Base-by-base conservation (phyloP, 2,888 invertebrate genomes). In the Bombylius major region DNA sequence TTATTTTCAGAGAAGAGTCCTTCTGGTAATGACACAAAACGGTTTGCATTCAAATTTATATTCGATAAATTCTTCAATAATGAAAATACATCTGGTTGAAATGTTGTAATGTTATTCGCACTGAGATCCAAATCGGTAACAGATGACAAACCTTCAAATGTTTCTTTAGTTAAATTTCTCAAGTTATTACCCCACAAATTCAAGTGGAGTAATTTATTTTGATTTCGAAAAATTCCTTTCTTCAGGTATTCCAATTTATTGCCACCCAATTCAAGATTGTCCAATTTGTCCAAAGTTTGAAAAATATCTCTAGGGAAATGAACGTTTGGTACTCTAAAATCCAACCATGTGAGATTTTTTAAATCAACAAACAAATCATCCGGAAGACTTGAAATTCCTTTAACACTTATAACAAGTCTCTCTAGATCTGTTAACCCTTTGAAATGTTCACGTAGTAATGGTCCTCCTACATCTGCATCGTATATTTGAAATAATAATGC, bases 121-220 rank as follows among this genome's bases (percentile, higher is more conserved):
- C 83, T 82, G 55, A 91, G 69, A 72, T 87, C 86, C 58, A 91
- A 75, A 60, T 79, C 79, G 63, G 78, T 76, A 5, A 90, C 73
- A 0, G 80, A 79, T 39, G 77, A 72, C 4, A 84, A 77, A 50
- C 83, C 80, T 39, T 79, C 78, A 65, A 88, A 86, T 58, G 81
- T 77, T 56, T 80, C 77, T 59, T 79, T 76, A 14, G 81, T 77
- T 46, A 88, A 76, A 70, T 81, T 79, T 33, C 75, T 78, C 55
- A 89, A 73, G 62, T 80, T 78, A 67, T 87, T 89, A 63, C 80
- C 78, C 81, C 84, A 84, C 42, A 89, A 69, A 63, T 85, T 83
- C 53, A 89, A 72, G 51, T 80, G 76, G 55, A 74, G 72, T 57
- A 88, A 69, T 62, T 79, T 78, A 54, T 75, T 76, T 62, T 83